Percentiles rank a stretch among this genome's conserved stretches.
Evolutionary conservation across 2,113 vertebrate species (phyloP).

Genomic region (Cathartes aura): DNA sequence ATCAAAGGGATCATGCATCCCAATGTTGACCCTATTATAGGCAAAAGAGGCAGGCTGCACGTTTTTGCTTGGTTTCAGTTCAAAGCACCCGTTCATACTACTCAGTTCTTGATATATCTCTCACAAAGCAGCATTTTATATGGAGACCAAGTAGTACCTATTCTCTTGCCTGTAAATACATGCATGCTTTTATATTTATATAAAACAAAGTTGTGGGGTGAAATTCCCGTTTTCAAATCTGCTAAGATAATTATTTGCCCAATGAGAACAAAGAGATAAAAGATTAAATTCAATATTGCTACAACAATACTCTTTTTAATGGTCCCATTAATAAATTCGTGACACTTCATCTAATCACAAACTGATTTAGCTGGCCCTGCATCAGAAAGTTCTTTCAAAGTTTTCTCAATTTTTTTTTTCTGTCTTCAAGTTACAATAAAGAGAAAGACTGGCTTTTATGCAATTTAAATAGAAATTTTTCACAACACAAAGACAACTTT

Average conservation of each 20-base stretch:
- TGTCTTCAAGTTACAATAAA: not conserved
- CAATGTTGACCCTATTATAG: slow-evolving; percentile 57
- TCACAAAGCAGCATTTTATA: not conserved
- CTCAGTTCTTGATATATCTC: not conserved
- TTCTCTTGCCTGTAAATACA: not conserved
- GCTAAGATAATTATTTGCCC: not conserved
- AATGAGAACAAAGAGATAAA: not conserved
- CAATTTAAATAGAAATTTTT: not conserved
- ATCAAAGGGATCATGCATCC: slow-evolving; percentile 71
- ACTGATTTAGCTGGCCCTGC: not conserved
- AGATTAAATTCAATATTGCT: not conserved
- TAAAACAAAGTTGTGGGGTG: not conserved
- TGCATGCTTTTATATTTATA: not conserved
- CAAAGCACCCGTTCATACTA: not conserved
- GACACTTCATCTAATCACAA: not conserved
- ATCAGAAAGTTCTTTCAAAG: not conserved
- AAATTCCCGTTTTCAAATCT: not conserved
- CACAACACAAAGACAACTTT: not conserved
- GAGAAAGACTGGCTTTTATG: not conserved
- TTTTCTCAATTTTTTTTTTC: not conserved
- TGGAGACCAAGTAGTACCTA: not conserved
- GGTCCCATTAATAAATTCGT: not conserved
- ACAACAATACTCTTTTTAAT: not conserved
- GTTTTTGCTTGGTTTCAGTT: slow-evolving; percentile 43
- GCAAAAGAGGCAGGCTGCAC: slow-evolving; percentile 50